phyloP scores from a whole-genome alignment of 1,140 invertebrate species.

The Drosophila grimshawi region DNA sequence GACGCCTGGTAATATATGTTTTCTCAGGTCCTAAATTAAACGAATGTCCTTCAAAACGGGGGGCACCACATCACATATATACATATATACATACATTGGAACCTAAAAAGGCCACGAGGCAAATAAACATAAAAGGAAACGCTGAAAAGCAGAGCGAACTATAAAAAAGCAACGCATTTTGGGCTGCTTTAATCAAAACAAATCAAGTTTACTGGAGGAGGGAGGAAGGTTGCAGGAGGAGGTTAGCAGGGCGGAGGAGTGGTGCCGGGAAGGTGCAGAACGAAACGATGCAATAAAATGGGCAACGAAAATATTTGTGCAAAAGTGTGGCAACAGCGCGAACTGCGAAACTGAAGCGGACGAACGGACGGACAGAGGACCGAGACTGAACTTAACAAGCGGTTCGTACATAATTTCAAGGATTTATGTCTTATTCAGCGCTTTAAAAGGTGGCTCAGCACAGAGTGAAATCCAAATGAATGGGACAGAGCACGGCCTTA shows the following conservation, averaged over 20 bases:
- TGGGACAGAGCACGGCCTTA: conserved; percentile 21
- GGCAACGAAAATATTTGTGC: conserved; percentile 46
- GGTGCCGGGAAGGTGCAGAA: conserved; percentile 9
- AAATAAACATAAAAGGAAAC: conserved; percentile 5
- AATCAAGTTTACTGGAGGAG: conserved; percentile 44
- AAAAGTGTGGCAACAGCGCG: conserved; percentile 54
- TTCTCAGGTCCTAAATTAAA: conserved; percentile 67
- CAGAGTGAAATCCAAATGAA: conserved; percentile 17
- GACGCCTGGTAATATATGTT: conserved; percentile 58
- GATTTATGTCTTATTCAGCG: conserved; percentile 70
- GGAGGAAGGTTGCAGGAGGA: neutral
- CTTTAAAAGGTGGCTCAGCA: conserved; percentile 31
- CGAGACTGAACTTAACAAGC: conserved; percentile 32
- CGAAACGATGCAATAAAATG: conserved; percentile 32
- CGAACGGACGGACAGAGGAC: neutral
- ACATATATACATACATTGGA: neutral
- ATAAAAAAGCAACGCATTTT: conserved; percentile 30
- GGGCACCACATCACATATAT: conserved; percentile 40
- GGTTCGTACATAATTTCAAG: conserved; percentile 59
- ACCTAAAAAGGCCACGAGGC: conserved; percentile 14
- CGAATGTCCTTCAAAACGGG: conserved; percentile 65
- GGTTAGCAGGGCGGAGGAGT: too few species aligned
- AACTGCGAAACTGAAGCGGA: conserved; percentile 6
- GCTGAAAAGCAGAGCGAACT: neutral
- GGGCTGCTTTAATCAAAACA: conserved; percentile 64